Percentiles rank a stretch among this genome's conserved stretches.
phyloP scores from a whole-genome alignment of 2,113 vertebrate genomes.

The Ciconia maguari region DNA sequence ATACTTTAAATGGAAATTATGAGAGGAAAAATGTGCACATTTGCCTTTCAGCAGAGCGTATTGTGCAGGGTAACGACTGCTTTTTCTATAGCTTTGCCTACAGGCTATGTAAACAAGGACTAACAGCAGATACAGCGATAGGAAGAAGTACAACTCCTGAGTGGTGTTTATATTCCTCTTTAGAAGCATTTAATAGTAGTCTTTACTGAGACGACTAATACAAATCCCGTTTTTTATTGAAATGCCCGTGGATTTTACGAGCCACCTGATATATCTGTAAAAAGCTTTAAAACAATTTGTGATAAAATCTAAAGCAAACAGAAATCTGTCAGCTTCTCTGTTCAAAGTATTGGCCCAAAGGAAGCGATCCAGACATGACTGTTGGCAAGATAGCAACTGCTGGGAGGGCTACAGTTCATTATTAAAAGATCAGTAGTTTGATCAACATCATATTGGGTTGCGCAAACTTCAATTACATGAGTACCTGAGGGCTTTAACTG shows the following conservation, averaged over 20 bases:
- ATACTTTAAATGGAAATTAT: slow-evolving; percentile 40
- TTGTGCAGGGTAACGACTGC: slow-evolving; percentile 36
- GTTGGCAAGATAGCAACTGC: slow-evolving; percentile 50
- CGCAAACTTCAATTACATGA: slow-evolving; percentile 54
- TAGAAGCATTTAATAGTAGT: slow-evolving; percentile 7
- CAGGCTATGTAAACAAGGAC: slow-evolving; percentile 25
- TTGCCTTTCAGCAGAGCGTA: slow-evolving; percentile 41
- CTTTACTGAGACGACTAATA: slow-evolving; percentile 38
- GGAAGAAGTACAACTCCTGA: neutral
- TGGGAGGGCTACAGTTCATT: slow-evolving; percentile 42
- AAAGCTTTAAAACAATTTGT: slow-evolving; percentile 67
- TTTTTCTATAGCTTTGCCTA: slow-evolving; percentile 28
- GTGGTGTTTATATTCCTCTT: slow-evolving; percentile 21
- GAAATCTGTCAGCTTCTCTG: slow-evolving; percentile 37
- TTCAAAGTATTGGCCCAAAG: slow-evolving; percentile 59
- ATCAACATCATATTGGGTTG: slow-evolving; percentile 64
- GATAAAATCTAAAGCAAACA: slow-evolving; percentile 67
- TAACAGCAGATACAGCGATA: neutral
- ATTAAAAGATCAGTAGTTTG: slow-evolving; percentile 68
- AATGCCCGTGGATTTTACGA: slow-evolving; percentile 48
- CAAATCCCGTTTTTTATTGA: slow-evolving; percentile 35
- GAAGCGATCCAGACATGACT: slow-evolving; percentile 43
- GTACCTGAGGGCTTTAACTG: slow-evolving; percentile 53
- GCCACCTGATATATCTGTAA: slow-evolving; percentile 42
- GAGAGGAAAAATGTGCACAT: neutral